A percentile compares a stretch with the other conserved stretches of the same genome.
Evolutionary conservation across 1,140 invertebrate genomes (phyloP).

Genomic region (Steinernema khuongi): DNA sequence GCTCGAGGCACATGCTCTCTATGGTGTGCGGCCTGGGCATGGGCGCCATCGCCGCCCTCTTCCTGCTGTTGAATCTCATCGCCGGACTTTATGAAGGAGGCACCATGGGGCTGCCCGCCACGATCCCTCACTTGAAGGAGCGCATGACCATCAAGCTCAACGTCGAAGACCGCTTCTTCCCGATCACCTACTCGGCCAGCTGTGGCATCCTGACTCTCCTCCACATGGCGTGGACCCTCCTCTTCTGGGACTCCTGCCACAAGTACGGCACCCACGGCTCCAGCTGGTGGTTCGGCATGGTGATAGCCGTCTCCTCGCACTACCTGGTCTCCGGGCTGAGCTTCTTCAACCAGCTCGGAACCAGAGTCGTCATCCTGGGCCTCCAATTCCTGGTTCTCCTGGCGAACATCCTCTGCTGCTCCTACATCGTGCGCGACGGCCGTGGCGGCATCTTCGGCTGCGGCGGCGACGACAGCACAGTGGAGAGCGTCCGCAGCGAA

Average conservation of each 20-base stretch:
- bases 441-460: not conserved
- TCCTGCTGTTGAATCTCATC: not conserved
- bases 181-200: not conserved
- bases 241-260: conserved; percentile 9
- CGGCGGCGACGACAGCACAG: not conserved
- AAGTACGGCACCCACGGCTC: not conserved
- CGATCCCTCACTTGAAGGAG: not conserved
- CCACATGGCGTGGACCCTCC: conserved; percentile 2
- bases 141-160: not conserved
- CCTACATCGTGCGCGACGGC: not conserved
- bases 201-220: not conserved
- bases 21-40: not conserved
- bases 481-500: not conserved
- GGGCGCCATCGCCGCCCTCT: not conserved
- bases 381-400: not conserved
- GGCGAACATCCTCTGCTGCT: not conserved
- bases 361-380: not conserved
- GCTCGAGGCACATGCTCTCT: conserved; percentile 7
- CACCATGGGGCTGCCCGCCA: not conserved
- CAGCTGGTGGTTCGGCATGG: not conserved
- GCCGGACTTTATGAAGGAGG: conserved; percentile 10
- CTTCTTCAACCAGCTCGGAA: not conserved
- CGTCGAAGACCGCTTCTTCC: conserved; percentile 4
- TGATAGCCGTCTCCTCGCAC: not conserved
- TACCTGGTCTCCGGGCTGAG: not conserved